Evolutionary conservation across 2,888 invertebrate genomes (phyloP).

Genomic region (Patella caerulea): DNA sequence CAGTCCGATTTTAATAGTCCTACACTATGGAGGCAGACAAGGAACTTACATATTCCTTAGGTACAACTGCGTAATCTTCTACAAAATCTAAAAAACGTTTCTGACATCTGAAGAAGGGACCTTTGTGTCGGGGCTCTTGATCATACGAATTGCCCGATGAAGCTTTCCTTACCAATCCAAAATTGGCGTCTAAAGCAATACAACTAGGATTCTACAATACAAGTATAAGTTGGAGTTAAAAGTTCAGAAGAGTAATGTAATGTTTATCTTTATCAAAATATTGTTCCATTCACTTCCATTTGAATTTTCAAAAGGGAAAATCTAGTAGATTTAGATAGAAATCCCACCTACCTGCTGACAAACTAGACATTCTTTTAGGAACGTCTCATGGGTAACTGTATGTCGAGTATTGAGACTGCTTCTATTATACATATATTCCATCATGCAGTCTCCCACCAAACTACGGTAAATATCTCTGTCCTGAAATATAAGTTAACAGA

Average conservation of each 20-base stretch:
- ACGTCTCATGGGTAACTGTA: not conserved
- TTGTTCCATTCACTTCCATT: no score
- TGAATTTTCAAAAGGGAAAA: no score
- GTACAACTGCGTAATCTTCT: not conserved
- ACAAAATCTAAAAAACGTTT: not conserved
- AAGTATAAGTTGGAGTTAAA: no score
- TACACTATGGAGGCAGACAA: no score
- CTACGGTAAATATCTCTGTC: not conserved
- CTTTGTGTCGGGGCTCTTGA: not conserved
- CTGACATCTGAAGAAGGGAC: not conserved
- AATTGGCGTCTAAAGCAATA: not conserved
- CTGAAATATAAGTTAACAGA: not conserved
- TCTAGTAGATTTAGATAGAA: no score
- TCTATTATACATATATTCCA: not conserved
- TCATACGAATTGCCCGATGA: not conserved
- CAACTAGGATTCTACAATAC: not conserved
- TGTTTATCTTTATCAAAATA: no score
- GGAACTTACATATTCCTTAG: not conserved
- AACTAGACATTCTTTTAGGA: not conserved
- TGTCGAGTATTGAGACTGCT: not conserved
- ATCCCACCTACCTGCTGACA: not conserved
- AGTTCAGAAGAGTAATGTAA: no score
- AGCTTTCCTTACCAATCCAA: not conserved
- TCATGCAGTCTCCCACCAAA: not conserved
- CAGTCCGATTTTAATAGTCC: no score